A percentile compares a stretch with the other conserved stretches of the same genome.
phyloP scores from a whole-genome alignment of 2,113 vertebrate species.

The Eulemur macaco region DNA sequence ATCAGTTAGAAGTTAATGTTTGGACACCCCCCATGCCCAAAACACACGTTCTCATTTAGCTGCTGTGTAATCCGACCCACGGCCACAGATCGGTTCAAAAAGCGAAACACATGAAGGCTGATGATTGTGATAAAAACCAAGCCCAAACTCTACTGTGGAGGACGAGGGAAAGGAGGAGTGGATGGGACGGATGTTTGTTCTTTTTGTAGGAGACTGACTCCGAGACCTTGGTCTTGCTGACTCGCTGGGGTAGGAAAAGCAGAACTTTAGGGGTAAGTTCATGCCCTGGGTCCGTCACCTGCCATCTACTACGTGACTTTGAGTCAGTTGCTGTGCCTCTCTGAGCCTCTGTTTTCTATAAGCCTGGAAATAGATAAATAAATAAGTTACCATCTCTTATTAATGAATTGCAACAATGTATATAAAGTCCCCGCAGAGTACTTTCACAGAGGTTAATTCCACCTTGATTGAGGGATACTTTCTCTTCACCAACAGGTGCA shows the following conservation, averaged over 20 bases:
- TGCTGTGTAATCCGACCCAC: not conserved
- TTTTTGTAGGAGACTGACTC: not conserved
- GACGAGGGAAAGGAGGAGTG: rapidly evolving
- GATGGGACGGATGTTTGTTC: rapidly evolving
- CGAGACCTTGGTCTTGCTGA: rapidly evolving
- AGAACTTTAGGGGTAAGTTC: not conserved
- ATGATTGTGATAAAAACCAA: not conserved
- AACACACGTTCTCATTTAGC: rapidly evolving
- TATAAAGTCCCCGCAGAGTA: rapidly evolving
- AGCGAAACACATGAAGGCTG: not conserved
- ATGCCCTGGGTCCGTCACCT: rapidly evolving
- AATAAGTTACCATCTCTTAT: rapidly evolving
- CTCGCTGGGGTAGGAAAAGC: rapidly evolving
- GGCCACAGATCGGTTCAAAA: not conserved
- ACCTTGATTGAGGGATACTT: not conserved
- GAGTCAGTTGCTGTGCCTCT: not conserved
- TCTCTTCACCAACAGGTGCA: not conserved
- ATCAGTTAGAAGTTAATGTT: not conserved
- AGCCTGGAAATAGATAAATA: not conserved
- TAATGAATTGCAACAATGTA: not conserved
- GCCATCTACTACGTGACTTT: not conserved
- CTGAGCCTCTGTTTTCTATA: not conserved
- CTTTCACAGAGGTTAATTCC: too few species aligned
- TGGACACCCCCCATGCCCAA: not conserved
- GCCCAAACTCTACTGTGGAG: not conserved